Evolutionary conservation across 2,888 invertebrate species (phyloP), one percentile per base, ranked within the genome.

Genomic region (Lithophane leautieri): DNA sequence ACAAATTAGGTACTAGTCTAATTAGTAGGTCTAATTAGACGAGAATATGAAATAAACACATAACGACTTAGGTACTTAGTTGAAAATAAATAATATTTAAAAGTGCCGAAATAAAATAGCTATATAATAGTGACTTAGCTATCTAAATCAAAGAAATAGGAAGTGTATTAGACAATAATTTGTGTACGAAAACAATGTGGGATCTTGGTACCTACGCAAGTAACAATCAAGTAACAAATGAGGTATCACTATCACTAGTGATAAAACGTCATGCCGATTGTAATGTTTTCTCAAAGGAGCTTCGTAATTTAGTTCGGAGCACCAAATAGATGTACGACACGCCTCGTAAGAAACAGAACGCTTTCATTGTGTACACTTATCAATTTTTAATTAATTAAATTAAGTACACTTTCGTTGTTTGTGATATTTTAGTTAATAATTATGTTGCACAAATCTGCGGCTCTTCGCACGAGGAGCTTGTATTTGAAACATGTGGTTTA

Each of bases 391-490:
- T 85, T 84, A 85, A 66, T 84, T 85, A 84, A 83, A 84, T 85
- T 79, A 70, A 82, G 76, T 80, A 61, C 42, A 47, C 69, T 28
- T 68, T 82, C 74, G 74, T 85, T 81, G 79, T 81, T 85, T 87
- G 84, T 85, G 84, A 83, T 79, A 65, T 75, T 76, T 84, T 68
- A 77, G 76, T 78, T 81, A 88, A 77, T 89, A n/a, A n/a, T n/a
- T n/a, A 95, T 96, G 96, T 93, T 95, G 83, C 92, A 92, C 78
- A 95, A 93, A 89, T 90, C 94, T 6, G 91, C 93, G 83, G 90
- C 90, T 90, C 90, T 95, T 83, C 94, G 94, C 12, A 81, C 91
- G 82, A 94, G 89, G 91, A 91, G 91, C 76, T 89, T 90, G 67
- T 87, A 92, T 52, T 80, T 93, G 72, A 94, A 92, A 85, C 92